phyloP scores from a whole-genome alignment of 2,797 vertebrate species.

The Urophycis tenuis region DNA sequence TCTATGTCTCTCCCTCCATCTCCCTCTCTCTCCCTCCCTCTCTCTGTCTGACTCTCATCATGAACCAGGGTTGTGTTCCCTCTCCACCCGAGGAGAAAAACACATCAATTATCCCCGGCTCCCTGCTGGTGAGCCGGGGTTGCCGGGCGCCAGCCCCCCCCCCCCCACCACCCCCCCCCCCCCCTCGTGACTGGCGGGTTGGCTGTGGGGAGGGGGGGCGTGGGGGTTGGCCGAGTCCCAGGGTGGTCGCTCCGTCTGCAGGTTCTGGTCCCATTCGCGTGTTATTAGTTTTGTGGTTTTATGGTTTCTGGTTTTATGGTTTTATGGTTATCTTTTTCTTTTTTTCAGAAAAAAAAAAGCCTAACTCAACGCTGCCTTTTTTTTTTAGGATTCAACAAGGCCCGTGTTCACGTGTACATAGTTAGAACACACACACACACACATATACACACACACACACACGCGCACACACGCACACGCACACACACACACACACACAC shows the following conservation, averaged over 20 bases:
- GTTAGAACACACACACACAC: too few relatives aligned
- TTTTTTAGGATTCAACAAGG: too few relatives aligned
- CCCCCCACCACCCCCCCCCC: too few relatives aligned
- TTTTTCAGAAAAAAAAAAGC: too few relatives aligned
- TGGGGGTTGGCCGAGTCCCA: not conserved
- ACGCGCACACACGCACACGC: not conserved
- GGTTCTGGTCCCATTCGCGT: too few relatives aligned
- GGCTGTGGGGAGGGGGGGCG: constrained; percentile 4
- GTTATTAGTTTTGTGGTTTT: not conserved
- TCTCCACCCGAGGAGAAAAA: constrained; percentile 27
- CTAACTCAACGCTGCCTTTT: too few relatives aligned
- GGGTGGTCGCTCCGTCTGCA: too few relatives aligned
- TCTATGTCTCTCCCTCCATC: constrained; percentile 1
- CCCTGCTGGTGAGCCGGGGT: constrained; percentile 22
- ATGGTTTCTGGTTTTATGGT: too few relatives aligned
- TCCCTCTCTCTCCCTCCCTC: constrained; percentile 12
- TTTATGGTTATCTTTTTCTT: not conserved
- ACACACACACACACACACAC: not conserved
- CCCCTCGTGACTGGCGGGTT: constrained; percentile 25
- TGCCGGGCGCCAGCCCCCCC: too few relatives aligned
- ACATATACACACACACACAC: not conserved
- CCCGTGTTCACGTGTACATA: too few relatives aligned
- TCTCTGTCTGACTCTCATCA: too few relatives aligned
- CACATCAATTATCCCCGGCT: constrained; percentile 36
- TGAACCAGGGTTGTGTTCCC: constrained; percentile 17